A percentile compares a stretch with the other conserved stretches of the same genome.
These are phyloP conservation scores for Porites rus DNA, from an alignment of 92 coral and sea anemone species.

Conservation along the genomic window DNA sequence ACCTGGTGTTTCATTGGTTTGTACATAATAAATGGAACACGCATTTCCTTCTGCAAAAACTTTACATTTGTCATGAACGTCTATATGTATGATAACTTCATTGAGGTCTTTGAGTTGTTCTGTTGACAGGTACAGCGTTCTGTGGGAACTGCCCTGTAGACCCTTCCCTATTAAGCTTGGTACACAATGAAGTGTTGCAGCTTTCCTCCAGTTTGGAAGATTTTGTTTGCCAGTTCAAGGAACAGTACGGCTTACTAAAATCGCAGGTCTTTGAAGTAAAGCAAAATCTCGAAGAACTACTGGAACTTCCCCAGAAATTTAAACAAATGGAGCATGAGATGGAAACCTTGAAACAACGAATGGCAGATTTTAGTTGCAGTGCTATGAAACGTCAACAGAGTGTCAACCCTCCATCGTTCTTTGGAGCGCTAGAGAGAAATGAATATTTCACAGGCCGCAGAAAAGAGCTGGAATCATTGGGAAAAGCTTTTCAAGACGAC, in stretches of 20 bases:
- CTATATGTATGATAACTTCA: too few species aligned
- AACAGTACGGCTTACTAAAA: background rate
- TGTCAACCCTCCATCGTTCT: conserved; percentile 9
- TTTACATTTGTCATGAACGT: too few species aligned
- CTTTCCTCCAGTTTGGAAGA: conserved; percentile 13
- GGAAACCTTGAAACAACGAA: background rate
- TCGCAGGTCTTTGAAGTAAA: background rate
- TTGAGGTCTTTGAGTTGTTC: background rate
- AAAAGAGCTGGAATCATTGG: conserved; percentile 29
- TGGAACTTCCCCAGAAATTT: background rate
- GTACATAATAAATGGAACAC: too few species aligned
- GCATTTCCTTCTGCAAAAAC: too few species aligned
- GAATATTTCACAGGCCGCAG: conserved; percentile 60
- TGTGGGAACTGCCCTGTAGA: conserved; percentile 32
- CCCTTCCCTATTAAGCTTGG: conserved; percentile 6
- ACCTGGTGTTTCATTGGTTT: too few species aligned
- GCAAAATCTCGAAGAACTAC: background rate
- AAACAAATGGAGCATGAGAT: background rate
- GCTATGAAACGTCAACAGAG: background rate
- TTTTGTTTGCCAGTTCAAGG: background rate
- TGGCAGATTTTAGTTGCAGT: background rate
- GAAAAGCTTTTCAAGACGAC: background rate
- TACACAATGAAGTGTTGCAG: conserved; percentile 30
- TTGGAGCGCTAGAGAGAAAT: conserved; percentile 57
- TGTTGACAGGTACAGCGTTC: background rate